Percentiles rank a stretch among this genome's conserved stretches.
Conservation (phyloP, 1,140 invertebrate species). For the Polyergus mexicanus region DNA sequence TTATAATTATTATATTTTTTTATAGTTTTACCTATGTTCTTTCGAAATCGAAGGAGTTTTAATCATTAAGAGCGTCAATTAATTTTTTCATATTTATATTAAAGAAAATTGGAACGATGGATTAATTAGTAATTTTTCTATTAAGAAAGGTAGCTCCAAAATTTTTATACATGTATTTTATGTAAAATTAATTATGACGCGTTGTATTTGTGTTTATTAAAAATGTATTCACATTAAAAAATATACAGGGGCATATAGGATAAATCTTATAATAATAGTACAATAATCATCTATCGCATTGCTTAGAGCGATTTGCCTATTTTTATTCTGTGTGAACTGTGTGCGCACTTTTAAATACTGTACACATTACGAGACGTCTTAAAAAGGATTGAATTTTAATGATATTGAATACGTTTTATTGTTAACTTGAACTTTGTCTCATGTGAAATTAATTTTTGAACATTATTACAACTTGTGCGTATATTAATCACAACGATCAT, state of each 20-base stretch:
- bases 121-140: too few species aligned
- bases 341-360: conserved; percentile 30
- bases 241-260: conserved; percentile 58
- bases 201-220: conserved; percentile 56
- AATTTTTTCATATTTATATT: too few species aligned
- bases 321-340: conserved; percentile 39
- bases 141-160: too few species aligned
- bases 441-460: conserved; percentile 3
- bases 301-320: conserved; percentile 19
- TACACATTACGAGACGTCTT: neutral
- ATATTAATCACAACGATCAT: conserved; percentile 26
- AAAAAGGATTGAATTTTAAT: conserved; percentile 9
- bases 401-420: neutral
- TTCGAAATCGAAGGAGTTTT: too few species aligned
- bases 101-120: too few species aligned
- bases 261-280: conserved; percentile 32
- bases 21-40: too few species aligned
- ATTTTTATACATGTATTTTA: too few species aligned
- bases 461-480: conserved; percentile 59
- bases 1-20: too few species aligned
- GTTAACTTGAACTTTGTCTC: neutral
- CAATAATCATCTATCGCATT: conserved; percentile 47
- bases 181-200: too few species aligned
- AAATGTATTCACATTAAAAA: conserved; percentile 71
- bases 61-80: too few species aligned